Conservation (phyloP, 2,113 vertebrate species). For the Deroptyus accipitrinus region DNA sequence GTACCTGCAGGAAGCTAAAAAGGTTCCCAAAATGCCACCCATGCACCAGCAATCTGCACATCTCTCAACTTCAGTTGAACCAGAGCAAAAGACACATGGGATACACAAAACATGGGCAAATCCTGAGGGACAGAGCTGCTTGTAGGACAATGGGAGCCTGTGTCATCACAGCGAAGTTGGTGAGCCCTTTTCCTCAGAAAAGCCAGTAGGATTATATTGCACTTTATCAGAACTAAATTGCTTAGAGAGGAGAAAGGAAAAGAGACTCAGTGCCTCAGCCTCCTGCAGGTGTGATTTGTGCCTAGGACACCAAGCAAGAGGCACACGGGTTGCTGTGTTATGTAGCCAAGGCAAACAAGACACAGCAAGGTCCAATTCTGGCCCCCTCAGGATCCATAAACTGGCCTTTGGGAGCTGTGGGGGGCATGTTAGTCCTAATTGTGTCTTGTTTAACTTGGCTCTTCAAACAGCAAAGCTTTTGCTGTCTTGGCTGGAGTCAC, state of each 20-base stretch:
- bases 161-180: neutral
- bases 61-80: neutral
- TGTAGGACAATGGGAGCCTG: neutral
- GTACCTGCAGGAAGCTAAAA: neutral
- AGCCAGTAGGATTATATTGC: neutral
- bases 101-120: neutral
- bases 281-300: slow-evolving; percentile 59
- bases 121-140: neutral
- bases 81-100: neutral
- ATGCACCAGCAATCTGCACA: neutral
- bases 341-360: slow-evolving; percentile 64
- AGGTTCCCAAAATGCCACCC: neutral
- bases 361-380: slow-evolving; percentile 15
- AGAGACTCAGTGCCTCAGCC: neutral
- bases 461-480: slow-evolving; percentile 16
- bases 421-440: slow-evolving; percentile 61
- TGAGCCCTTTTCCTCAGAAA: neutral
- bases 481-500: slow-evolving; percentile 42
- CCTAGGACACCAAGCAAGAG: neutral
- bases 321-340: neutral
- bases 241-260: neutral
- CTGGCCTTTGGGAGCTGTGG: slow-evolving; percentile 34
- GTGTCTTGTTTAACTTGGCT: slow-evolving; percentile 70
- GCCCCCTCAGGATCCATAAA: slow-evolving; percentile 49
- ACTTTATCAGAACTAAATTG: neutral